These are phyloP conservation scores for Spicauda simplicius DNA, from an alignment of 2,888 invertebrate genomes.

Conservation along the genomic window DNA sequence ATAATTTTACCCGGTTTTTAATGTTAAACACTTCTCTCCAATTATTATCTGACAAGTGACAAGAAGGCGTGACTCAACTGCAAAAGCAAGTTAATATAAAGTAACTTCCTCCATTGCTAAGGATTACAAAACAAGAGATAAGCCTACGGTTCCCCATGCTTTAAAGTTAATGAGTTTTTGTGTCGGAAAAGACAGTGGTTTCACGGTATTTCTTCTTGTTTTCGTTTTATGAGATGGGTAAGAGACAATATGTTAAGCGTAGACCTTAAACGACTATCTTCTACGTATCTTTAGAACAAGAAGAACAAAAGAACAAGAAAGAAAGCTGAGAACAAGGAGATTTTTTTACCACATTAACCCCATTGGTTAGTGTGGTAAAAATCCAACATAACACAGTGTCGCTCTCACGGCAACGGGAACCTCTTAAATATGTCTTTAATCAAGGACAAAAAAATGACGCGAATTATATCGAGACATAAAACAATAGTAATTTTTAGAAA, in stretches of 20 bases:
- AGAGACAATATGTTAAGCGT: neutral
- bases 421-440: too few species aligned
- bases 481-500: too few species aligned
- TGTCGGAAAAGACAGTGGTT: constrained; percentile 24
- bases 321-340: too few species aligned
- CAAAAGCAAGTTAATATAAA: neutral
- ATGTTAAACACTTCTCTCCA: neutral
- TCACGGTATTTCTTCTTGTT: neutral
- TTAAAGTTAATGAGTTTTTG: constrained; percentile 36
- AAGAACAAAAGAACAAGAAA: too few species aligned
- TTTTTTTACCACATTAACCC: too few species aligned
- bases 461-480: too few species aligned
- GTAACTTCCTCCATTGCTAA: neutral
- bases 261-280: too few species aligned
- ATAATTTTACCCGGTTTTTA: neutral
- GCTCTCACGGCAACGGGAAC: too few species aligned
- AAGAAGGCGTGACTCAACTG: constrained; percentile 8
- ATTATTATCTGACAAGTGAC: constrained; percentile 15
- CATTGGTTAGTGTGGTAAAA: too few species aligned
- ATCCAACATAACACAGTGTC: too few species aligned
- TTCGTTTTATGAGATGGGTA: neutral
- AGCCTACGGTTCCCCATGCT: constrained; percentile 11
- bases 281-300: too few species aligned
- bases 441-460: too few species aligned
- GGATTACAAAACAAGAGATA: constrained; percentile 6